A percentile compares a stretch with the other conserved stretches of the same genome.
These are phyloP conservation scores for Cephus nigrinus DNA, from an alignment of 2,888 invertebrate species.

Conservation along the genomic window DNA sequence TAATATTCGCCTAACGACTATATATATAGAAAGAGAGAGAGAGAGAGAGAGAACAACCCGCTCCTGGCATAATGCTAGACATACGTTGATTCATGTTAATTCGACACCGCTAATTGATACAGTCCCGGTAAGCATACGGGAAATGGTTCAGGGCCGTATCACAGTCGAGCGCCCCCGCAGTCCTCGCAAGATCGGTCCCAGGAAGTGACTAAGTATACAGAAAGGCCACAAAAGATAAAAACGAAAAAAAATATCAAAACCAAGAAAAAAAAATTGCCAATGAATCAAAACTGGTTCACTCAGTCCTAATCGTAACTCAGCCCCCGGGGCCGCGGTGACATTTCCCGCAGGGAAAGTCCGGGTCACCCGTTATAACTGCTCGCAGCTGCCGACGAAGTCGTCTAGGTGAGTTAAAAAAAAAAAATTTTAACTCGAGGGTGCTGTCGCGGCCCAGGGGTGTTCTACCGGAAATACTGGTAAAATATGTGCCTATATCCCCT, in stretches of 20 bases:
- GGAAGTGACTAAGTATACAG: background rate
- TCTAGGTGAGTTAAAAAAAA: background rate
- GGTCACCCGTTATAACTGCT: background rate
- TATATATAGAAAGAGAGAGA: background rate
- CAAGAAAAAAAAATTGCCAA: background rate
- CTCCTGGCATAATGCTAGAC: background rate
- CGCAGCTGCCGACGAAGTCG: background rate
- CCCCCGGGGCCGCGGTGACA: background rate
- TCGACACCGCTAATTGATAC: constrained; percentile 1
- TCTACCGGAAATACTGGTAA: constrained; percentile 42
- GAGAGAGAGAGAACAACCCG: background rate
- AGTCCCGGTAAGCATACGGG: background rate
- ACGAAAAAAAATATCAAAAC: background rate
- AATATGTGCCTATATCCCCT: constrained; percentile 27
- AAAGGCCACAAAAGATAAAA: background rate
- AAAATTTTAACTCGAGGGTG: background rate
- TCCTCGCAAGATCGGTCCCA: background rate
- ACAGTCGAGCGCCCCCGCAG: background rate
- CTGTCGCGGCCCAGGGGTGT: constrained; percentile 21
- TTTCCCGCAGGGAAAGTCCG: background rate
- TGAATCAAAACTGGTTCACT: background rate
- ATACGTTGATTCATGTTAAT: background rate
- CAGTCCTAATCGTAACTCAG: background rate
- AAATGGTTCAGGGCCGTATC: background rate
- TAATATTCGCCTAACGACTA: background rate